Evolutionary conservation across 2,113 vertebrate species (phyloP), one percentile per base, ranked within the genome.

Genomic region (Sminthopsis crassicaudata): DNA sequence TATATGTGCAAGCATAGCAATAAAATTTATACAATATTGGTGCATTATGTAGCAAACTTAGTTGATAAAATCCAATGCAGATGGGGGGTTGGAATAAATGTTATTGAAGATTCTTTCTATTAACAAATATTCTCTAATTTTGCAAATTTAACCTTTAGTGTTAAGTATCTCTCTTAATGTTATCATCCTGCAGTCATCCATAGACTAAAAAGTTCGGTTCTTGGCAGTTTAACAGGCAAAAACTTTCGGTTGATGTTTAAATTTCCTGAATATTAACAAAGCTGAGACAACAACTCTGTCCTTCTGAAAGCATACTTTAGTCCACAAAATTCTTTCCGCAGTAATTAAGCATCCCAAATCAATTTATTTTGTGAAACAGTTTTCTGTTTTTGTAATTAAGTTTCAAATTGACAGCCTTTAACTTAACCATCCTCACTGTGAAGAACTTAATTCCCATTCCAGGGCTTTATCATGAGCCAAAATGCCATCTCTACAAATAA

Each of bases 401-500:
- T 96, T 97, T 94, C 8, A 97, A 96, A 95, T 84, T 96, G 57
- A 94, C 30, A 91, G n/a, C 94, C 48, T 97, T 97, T 95, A 96
- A 89, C 46, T 52, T 91, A 94, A 92, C 2, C 76, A 91, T 96
- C 96, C 91, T 22, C 23, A 91, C 57, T 90, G 19, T 90, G 51
- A 48, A 92, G 53, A 96, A 89, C 51, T 36, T 96, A 96, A 95
- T 95, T 97, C 96, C 76, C 91, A 93, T 92, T 97, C 95, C 50
- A 95, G 48, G 89, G 10, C 76, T 94, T 42, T 10, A 54, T 53
- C 52, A 0, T 91, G 67, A 94, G 91, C 90, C 91, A 95, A 96
- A 97, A 95, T 97, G 91, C 67, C 96, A 95, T 89, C 54, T 94
- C 96, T 96, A 95, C 89, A 96, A 92, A 96, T 76, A 95, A 95